Evolutionary conservation across 2,113 vertebrate species (phyloP), one percentile per base, ranked within the genome.

Genomic region (Epinephelus fuscoguttatus): DNA sequence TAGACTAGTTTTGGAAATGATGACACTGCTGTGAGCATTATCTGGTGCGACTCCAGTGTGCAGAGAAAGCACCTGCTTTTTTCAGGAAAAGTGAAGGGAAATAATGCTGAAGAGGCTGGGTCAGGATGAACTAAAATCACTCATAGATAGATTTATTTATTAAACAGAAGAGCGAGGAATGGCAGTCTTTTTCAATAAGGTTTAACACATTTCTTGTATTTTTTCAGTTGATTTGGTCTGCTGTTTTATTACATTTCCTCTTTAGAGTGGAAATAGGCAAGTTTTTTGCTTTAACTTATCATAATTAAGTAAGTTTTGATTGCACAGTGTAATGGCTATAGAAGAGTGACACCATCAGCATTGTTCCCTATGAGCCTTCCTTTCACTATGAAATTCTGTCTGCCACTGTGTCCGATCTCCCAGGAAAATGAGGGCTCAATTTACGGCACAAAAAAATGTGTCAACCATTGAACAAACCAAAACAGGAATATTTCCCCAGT

Each of bases 1-100:
- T 94, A 93, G 90, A 89, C 88, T 91, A 59, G 81, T 86, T 84
- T 67, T 56, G 64, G 49, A 88, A 88, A 86, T 62, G 75, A 91
- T 93, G 84, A 88, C 85, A 73, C 25, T 64, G 64, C n/a, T 23
- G 73, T 67, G 70, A 66, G 62, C 69, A 78, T 90, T 81, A 77
- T 90, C 67, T 80, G 73, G 52, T 70, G 57, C 37, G 59, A 33
- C 55, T 77, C 14, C 40, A 78, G 13, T 78, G 68, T 21, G 47
- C 78, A 68, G 50, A 67, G 59, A 82, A 85, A 74, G 71, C 88
- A 89, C 80, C 87, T 86, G 85, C 82, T 42, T 33, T 67, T 63
- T 71, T 53, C 9, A 7, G 49, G 71, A 52, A 30, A 45, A 76
- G 19, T 76, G n/a, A 53, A 50, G 27, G 14, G 9, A 70, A 68